phyloP scores from a whole-genome alignment of 2,113 vertebrate species.

The Chionis minor region DNA sequence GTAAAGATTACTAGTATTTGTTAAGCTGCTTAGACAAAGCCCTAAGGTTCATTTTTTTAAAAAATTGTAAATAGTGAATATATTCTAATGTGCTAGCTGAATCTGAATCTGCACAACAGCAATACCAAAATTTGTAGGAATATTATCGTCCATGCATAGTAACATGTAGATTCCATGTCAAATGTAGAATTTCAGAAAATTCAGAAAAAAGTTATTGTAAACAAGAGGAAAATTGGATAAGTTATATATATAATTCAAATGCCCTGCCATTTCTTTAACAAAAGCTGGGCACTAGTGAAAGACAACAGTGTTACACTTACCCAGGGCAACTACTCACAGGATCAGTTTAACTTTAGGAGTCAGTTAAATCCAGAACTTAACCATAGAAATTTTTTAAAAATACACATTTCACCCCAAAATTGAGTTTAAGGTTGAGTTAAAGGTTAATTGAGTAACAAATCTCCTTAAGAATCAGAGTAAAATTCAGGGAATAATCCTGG shows the following conservation, averaged over 20 bases:
- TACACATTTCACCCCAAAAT: not conserved
- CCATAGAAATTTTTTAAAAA: not conserved
- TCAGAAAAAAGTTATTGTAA: not conserved
- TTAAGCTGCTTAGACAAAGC: slow-evolving; percentile 19
- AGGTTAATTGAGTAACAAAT: not conserved
- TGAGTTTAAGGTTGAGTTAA: not conserved
- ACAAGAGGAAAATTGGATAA: not conserved
- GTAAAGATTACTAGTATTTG: slow-evolving; percentile 31
- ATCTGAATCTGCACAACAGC: not conserved
- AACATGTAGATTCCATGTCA: not conserved
- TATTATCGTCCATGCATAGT: not conserved
- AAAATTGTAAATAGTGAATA: not conserved
- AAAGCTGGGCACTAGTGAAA: not conserved
- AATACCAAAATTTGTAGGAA: not conserved
- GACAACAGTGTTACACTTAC: not conserved
- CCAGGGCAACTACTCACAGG: not conserved
- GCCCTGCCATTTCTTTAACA: not conserved
- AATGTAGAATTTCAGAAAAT: not conserved
- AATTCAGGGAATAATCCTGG: not conserved
- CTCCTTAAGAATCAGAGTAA: not conserved
- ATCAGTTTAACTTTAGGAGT: not conserved
- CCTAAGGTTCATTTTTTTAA: not conserved
- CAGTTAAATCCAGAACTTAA: not conserved
- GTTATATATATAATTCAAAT: not conserved
- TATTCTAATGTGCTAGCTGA: not conserved